Evolutionary conservation across 2,113 vertebrate genomes (phyloP).

Genomic region (Erythrolamprus reginae): DNA sequence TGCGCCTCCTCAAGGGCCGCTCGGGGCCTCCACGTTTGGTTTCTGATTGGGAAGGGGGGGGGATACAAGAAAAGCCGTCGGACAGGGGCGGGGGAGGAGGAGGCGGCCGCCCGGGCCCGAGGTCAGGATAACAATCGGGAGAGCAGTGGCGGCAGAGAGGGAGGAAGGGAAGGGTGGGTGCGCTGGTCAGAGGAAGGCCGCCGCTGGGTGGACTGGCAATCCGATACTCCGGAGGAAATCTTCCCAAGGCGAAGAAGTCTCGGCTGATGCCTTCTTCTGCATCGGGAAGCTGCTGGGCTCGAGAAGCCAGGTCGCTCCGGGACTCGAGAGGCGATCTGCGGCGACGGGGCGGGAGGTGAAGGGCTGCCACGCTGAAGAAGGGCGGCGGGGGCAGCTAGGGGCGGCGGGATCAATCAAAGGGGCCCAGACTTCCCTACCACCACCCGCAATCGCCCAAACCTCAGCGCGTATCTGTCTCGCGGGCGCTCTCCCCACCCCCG

Average conservation of each 20-base stretch:
- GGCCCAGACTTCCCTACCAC: neutral
- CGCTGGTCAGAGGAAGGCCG: neutral
- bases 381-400: neutral
- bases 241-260: neutral
- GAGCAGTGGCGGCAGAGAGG: neutral
- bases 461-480: neutral
- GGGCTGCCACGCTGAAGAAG: neutral
- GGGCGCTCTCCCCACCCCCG: conserved; percentile 51
- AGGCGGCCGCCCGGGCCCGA: neutral
- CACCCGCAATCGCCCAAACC: neutral
- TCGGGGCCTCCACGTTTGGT: neutral
- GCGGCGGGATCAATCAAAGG: neutral
- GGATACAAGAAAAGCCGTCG: neutral
- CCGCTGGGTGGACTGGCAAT: neutral
- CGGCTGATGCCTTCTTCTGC: neutral
- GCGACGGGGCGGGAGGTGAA: no score
- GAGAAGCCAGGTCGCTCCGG: neutral
- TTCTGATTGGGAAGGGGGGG: neutral
- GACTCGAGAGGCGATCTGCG: neutral
- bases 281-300: neutral
- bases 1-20: neutral
- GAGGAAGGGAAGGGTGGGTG: no score
- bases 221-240: neutral
- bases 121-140: neutral
- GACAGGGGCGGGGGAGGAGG: neutral